A percentile compares a stretch with the other conserved stretches of the same genome.
phyloP scores from a whole-genome alignment of 1,140 invertebrate species.

The Danaus melanippus region DNA sequence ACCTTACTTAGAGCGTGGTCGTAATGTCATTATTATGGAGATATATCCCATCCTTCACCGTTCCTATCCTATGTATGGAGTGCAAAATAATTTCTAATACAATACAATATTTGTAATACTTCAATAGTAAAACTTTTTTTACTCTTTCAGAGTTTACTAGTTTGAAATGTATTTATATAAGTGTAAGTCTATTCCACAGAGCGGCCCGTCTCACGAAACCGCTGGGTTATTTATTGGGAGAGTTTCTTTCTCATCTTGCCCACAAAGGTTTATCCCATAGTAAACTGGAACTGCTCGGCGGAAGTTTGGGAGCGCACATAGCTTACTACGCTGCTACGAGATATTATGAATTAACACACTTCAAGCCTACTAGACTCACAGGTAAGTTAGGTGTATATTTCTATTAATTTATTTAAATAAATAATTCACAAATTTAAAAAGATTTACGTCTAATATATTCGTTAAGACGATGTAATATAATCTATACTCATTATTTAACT shows the following conservation, averaged over 20 bases:
- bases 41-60: conserved; percentile 44
- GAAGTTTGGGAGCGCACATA: conserved; percentile 52
- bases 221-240: conserved; percentile 38
- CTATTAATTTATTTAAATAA: too few relatives aligned
- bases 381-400: conserved; percentile 20
- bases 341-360: conserved; percentile 36
- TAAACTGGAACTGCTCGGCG: conserved; percentile 41
- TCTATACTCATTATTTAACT: too few relatives aligned
- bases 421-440: too few relatives aligned
- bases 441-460: too few relatives aligned
- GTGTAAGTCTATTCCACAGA: conserved; percentile 19
- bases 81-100: neutral
- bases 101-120: too few relatives aligned
- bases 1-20: conserved; percentile 30
- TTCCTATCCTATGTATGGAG: conserved; percentile 50
- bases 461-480: too few relatives aligned
- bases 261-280: conserved; percentile 27
- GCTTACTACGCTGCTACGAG: conserved; percentile 37
- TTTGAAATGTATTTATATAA: conserved; percentile 1
- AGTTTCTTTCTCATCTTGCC: conserved; percentile 39
- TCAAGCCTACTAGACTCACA: conserved; percentile 36
- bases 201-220: conserved; percentile 53
- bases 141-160: too few relatives aligned
- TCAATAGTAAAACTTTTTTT: too few relatives aligned
- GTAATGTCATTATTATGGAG: conserved; percentile 50